Evolutionary conservation across 1,140 invertebrate genomes (phyloP), one percentile per base, ranked within the genome.

Genomic region (Zaprionus africanus): DNA sequence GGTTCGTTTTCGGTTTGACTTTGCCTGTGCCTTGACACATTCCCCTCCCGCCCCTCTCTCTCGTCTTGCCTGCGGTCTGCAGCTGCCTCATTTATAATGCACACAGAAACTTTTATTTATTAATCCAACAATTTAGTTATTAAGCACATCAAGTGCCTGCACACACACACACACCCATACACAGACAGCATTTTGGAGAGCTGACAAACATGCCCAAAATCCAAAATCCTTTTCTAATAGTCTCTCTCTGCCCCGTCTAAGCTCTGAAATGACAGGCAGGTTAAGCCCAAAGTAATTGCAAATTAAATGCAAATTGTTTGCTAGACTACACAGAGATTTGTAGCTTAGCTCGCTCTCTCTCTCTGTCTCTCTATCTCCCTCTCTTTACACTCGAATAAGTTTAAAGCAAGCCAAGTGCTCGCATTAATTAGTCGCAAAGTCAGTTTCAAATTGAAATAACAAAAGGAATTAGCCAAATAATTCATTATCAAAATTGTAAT

Each of bases 41-140:
- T 17, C 17, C 12, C 4, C 19, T 1, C 34, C 22, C 13, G 5
- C 15, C 12, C 22, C 22, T 22, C 22, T 22, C 22, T 22, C 22
- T 22, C 22, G n/a, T 22, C 17, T 12, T 57, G 26, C 43, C 17
- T 43, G 46, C 46, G 28, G 41, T 31, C 36, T 69, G 36, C 46
- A 56, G 13, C 36, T 46, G n/a, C 41, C n/a, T 56, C 49, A 28
- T 74, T 69, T 75, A 69, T 57, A 70, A 70, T 75, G 28, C 59
- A 75, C 26, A 67, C 64, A 61, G 22, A 46, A 46, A 75, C 62
- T 51, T 74, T 75, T 59, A 70, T 75, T 75, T 70, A 75, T 75
- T 75, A 70, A 75, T 70, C 72, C 67, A 62, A 62, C 41, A 63
- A 75, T 63, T 75, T 70, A 70, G 72, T 49, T 70, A 70, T 70